Evolutionary conservation across 2,797 vertebrate species (phyloP).

Genomic region (Aeoliscus strigatus): DNA sequence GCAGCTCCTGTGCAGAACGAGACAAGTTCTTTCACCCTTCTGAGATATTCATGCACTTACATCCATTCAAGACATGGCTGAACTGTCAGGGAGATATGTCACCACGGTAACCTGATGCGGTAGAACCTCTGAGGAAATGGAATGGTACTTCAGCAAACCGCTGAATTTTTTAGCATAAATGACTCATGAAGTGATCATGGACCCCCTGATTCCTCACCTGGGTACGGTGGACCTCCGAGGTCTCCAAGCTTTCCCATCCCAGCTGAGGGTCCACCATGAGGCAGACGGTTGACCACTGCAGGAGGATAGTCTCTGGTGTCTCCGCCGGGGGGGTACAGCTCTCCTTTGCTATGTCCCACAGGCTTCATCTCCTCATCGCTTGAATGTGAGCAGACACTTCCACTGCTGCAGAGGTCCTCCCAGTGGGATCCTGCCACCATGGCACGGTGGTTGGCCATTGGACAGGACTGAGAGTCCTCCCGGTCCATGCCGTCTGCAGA

Average conservation of each 20-base stretch:
- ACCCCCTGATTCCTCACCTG: slow-evolving; percentile 77
- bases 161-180: too few species aligned
- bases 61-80: too few species aligned
- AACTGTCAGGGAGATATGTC: too few species aligned
- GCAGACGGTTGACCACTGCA: slow-evolving; percentile 70
- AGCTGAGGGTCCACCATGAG: slow-evolving; percentile 56
- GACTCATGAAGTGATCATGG: too few species aligned
- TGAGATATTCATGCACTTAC: too few species aligned
- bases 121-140: too few species aligned
- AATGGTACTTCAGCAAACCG: too few species aligned
- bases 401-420: slow-evolving; percentile 79
- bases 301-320: slow-evolving; percentile 72
- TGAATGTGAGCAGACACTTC: slow-evolving; percentile 79
- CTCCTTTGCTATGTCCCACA: slow-evolving; percentile 55
- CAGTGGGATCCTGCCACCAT: slow-evolving; percentile 59
- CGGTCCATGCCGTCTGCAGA: slow-evolving; percentile 74
- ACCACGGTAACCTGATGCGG: too few species aligned
- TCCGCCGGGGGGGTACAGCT: slow-evolving; percentile 42
- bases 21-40: too few species aligned
- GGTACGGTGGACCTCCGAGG: slow-evolving; percentile 62
- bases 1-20: slow-evolving; percentile 31
- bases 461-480: slow-evolving; percentile 74
- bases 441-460: slow-evolving; percentile 71
- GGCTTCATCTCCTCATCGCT: slow-evolving; percentile 80
- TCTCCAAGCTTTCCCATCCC: slow-evolving; percentile 60